Evolutionary conservation across 1,140 invertebrate species (phyloP).

Genomic region (Chymomyza costata): DNA sequence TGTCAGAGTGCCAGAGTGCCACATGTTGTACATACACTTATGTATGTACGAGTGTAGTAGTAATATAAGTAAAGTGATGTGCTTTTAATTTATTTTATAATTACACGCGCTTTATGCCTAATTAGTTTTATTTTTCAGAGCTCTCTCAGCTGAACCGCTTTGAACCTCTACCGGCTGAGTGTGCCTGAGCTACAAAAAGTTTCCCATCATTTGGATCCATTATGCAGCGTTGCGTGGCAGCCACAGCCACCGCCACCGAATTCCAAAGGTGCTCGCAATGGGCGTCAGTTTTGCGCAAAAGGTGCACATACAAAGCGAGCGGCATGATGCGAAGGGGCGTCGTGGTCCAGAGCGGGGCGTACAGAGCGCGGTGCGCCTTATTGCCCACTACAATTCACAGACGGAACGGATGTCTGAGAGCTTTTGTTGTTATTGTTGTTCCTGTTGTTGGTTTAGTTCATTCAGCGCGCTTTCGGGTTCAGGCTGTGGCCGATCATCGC

Average conservation of each 20-base stretch:
- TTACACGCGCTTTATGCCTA: slow-evolving; percentile 60
- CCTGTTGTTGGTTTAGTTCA: slow-evolving; percentile 11
- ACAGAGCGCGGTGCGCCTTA: slow-evolving; percentile 41
- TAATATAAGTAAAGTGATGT: slow-evolving; percentile 11
- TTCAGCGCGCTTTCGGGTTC: slow-evolving; percentile 18
- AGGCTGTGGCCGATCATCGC: slow-evolving; percentile 47
- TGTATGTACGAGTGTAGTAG: background rate
- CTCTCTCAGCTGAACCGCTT: slow-evolving; percentile 6
- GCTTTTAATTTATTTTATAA: slow-evolving; percentile 62
- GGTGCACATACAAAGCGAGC: slow-evolving; percentile 19
- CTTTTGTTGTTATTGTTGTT: slow-evolving; percentile 12
- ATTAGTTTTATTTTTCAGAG: slow-evolving; percentile 49
- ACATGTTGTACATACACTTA: background rate
- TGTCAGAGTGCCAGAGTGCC: too few species aligned
- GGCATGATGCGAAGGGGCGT: background rate
- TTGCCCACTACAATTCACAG: slow-evolving; percentile 61
- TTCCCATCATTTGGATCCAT: slow-evolving; percentile 72
- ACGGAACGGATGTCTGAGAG: slow-evolving; percentile 53
- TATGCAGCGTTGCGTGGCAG: slow-evolving; percentile 52
- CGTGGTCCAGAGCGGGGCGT: background rate
- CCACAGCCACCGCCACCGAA: slow-evolving; percentile 53
- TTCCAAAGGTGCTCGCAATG: slow-evolving; percentile 58
- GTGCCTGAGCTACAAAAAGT: slow-evolving; percentile 52
- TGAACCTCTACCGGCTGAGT: slow-evolving; percentile 9
- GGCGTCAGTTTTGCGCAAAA: slow-evolving; percentile 45